phyloP scores from a whole-genome alignment of 2,797 vertebrate genomes.

The Platyrinchus mystaceus region DNA sequence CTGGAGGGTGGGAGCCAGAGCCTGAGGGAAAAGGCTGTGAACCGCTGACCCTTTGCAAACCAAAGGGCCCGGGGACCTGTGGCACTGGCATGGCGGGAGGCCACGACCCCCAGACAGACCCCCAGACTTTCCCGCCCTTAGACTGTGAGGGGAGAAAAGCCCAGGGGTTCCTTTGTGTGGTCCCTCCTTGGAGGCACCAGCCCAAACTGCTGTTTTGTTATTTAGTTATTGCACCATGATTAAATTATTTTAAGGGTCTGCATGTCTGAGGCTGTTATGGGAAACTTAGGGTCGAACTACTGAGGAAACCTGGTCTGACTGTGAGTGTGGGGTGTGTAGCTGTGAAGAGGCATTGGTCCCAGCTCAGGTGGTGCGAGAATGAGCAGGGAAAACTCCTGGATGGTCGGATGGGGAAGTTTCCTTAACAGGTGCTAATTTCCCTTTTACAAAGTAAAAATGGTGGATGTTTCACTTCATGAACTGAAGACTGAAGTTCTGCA shows the following conservation, averaged over 20 bases:
- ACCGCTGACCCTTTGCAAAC: neutral
- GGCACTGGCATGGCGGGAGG: neutral
- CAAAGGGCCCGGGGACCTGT: neutral
- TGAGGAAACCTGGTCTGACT: accelerated
- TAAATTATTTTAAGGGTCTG: neutral
- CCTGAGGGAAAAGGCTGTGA: neutral
- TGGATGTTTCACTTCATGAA: neutral
- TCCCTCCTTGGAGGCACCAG: neutral
- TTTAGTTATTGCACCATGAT: neutral
- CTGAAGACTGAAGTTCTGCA: neutral
- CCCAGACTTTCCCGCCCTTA: too few relatives aligned
- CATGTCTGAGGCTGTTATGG: neutral
- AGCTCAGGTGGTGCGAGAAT: accelerated
- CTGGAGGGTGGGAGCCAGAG: neutral
- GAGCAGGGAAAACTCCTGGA: neutral
- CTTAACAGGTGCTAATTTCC: neutral
- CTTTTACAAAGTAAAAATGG: neutral
- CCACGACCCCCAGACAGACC: neutral
- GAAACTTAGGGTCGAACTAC: accelerated
- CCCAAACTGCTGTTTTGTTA: neutral
- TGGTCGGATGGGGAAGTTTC: neutral
- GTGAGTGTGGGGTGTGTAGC: neutral
- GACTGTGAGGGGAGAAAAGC: neutral
- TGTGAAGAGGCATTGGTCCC: neutral
- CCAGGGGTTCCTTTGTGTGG: accelerated